Base-by-base conservation (phyloP, 2,797 vertebrate genomes). In the Telmatherina bonti region DNA sequence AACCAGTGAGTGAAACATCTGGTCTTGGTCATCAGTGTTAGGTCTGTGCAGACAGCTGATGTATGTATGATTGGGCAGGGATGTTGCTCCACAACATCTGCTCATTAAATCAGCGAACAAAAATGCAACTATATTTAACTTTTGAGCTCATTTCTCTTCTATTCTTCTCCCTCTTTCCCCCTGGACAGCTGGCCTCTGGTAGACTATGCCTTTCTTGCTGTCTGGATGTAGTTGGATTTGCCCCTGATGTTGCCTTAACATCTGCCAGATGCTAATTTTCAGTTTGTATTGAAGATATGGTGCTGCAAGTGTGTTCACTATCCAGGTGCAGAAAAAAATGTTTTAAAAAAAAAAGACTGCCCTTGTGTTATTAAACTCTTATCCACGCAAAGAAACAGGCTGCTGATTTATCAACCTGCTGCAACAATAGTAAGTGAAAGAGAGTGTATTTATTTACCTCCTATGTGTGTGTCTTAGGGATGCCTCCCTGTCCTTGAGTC, bases 61-160 rank as follows among this genome's bases (percentile, higher is more conserved):
- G 57, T 49, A 31, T 67, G 55, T 66, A 12, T 61, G 60, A 80
- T 38, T 47, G 18, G 62, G 41, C 55, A 20, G 30, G 45, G 58
- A 76, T 77, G 57, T 74, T 85, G 54, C 68, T 84, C 41, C 72
- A 66, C 64, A 76, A 80, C 86, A 91, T 86, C 88, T 89, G 87
- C 76, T 91, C 85, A 86, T 88, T 66, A 76, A 77, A 74, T 79
- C 68, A 71, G 66, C 20, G 55, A 33, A 71, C 58, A 66, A 58
- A 73, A 87, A 80, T 7, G 27, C 9, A 10, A 67, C 62, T 88
- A 84, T 89, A 85, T 88, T 88, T 88, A 87, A 84, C 61, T 62
- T 36, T 43, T 55, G 45, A 52, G n/a, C 18, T 66, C 51, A 67
- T 79, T 72, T 69, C 58, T 24, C 26, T 67, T 58, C 57, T 33